Evolutionary conservation across 2,888 invertebrate genomes (phyloP), one percentile per base, ranked within the genome.

Genomic region (Cephonodes hylas): DNA sequence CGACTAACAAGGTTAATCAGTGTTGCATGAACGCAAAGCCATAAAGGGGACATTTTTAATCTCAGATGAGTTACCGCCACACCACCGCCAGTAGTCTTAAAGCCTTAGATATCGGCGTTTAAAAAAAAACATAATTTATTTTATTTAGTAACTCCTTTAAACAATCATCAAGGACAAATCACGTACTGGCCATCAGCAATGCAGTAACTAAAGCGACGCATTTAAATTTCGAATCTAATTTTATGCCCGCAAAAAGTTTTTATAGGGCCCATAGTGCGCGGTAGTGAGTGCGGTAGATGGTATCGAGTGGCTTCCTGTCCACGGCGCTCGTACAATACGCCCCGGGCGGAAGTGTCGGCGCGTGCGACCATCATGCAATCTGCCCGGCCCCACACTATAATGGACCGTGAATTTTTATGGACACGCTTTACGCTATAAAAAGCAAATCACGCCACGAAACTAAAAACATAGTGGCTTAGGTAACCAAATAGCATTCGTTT

Each of bases 331-430:
- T 68, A 84, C 83, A 83, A 83, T 81, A 78, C 77, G 76, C 75
- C 70, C 70, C 67, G 67, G 68, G 75, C 89, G 89, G 90, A 90
- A 86, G 83, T 74, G 67, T 62, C 74, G 84, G 86, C 89, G 86
- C 89, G 89, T 87, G 90, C 88, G 84, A 80, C 72, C 76, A 71
- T 77, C 81, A 79, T 76, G 81, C 79, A 74, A 76, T 77, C 71
- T 76, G 75, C 76, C 72, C 42, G 18, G 45, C 58, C 44, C 58
- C 46, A 34, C 10, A 58, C 23, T 61, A 58, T 46, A 61, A 45
- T 23, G 31, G 31, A 42, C 58, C 42, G 10, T 58, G 58, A 58
- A 42, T 58, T 58, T 58, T 53, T 58, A 58, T 58, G 22, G 58
- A 58, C 23, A 22, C n/a, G 13, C 3, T n/a, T 23, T 10, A 45